Evolutionary conservation across 2,113 vertebrate genomes (phyloP), one percentile per base, ranked within the genome.

Genomic region (Etheostoma cragini): DNA sequence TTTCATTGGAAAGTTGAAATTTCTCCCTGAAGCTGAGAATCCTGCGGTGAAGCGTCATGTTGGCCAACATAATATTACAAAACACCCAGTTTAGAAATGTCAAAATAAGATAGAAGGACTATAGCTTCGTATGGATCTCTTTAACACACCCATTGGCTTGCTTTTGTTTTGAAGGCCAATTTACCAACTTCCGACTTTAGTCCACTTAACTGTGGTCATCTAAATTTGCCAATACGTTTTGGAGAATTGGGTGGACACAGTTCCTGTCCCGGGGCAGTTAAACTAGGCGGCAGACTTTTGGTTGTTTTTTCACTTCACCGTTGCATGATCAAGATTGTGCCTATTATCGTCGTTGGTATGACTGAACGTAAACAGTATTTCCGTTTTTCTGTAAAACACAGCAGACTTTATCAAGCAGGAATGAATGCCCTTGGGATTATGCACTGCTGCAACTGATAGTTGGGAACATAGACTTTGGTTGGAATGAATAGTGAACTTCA

Each of bases 181-280:
- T 0, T 0, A 11, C 0, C 2, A 3, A 58, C 38, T 70, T 84
- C 88, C 68, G 76, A 2, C 2, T 61, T 8, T 11, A 13, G 1
- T 45, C 11, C 6, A 2, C 2, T 7, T 17, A 33, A 58, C 42
- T 12, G 5, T 1, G 21, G 22, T 4, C 0, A 24, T 26, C 3
- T 50, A 21, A 60, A 58, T 64, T 38, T 47, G 16, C 83, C 82
- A 91, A 89, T 86, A 14, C 14, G 21, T 62, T 46, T 11, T 24
- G 42, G 58, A 62, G 69, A 22, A 56, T 1, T 15, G 81, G 63
- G 8, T 52, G 78, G 71, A 78, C 81, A 54, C 80, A 76, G 81
- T 90, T 90, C 85, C 87, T 88, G 85, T 88, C 85, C 82, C 80
- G 42, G 76, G 57, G 8, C 26, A 57, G 56, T 89, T 82, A 90